Evolutionary conservation across 2,888 invertebrate species (phyloP).

Genomic region (Leptinotarsa juncta): DNA sequence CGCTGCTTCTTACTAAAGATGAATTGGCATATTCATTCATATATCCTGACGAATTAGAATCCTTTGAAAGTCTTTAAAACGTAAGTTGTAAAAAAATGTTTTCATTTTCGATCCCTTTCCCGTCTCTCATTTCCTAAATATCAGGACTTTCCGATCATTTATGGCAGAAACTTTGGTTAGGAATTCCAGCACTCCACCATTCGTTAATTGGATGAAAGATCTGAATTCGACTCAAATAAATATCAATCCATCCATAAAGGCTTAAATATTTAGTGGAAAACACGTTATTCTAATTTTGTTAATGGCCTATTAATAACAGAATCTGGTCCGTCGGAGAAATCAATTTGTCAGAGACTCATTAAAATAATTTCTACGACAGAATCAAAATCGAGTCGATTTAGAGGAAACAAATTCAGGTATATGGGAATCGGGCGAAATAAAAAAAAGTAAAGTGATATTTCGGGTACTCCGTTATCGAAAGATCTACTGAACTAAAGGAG

Average conservation of each 20-base stretch:
- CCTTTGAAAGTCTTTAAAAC: too few species aligned
- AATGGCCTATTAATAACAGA: constrained; percentile 59
- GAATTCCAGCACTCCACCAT: too few species aligned
- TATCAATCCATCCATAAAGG: constrained; percentile 9
- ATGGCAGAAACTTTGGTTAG: too few species aligned
- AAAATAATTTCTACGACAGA: constrained; percentile 62
- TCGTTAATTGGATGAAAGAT: too few species aligned
- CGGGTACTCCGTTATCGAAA: constrained; percentile 57
- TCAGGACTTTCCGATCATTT: too few species aligned
- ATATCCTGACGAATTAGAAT: too few species aligned
- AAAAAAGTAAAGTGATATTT: constrained; percentile 62
- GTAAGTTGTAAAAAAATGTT: too few species aligned
- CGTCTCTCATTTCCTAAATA: too few species aligned
- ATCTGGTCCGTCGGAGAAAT: constrained; percentile 51
- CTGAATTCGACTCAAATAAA: not conserved
- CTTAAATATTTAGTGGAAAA: constrained; percentile 33
- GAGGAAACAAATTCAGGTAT: constrained; percentile 55
- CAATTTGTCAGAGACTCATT: constrained; percentile 64
- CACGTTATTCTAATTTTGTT: constrained; percentile 61
- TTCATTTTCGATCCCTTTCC: too few species aligned
- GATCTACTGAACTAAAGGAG: constrained; percentile 56
- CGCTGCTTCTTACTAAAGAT: too few species aligned
- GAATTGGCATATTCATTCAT: too few species aligned
- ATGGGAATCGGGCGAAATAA: constrained; percentile 43
- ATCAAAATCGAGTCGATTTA: constrained; percentile 59